phyloP scores from a whole-genome alignment of 2,113 vertebrate genomes.

The Lota lota region DNA sequence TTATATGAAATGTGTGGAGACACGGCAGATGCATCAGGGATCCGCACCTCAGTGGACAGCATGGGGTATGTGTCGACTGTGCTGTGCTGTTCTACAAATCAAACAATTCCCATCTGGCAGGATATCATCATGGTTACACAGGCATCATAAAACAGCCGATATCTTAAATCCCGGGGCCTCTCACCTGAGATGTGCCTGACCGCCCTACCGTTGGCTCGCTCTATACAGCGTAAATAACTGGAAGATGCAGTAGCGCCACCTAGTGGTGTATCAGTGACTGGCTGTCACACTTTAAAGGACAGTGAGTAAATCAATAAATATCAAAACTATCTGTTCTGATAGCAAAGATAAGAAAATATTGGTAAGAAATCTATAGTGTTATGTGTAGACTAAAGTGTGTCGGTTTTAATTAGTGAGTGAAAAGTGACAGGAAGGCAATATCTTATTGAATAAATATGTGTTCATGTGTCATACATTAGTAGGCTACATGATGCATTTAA shows the following conservation, averaged over 20 bases:
- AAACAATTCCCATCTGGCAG: conserved; percentile 24
- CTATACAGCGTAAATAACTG: conserved; percentile 10
- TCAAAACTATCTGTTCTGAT: background rate
- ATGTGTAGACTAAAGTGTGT: too few species aligned
- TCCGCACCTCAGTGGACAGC: conserved; percentile 7
- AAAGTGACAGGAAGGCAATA: too few species aligned
- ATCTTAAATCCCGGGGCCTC: conserved; percentile 41
- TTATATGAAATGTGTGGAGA: background rate
- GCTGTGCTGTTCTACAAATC: conserved; percentile 2
- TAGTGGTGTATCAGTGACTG: conserved; percentile 55
- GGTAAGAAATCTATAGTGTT: too few species aligned
- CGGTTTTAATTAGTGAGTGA: too few species aligned
- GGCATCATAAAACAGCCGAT: background rate
- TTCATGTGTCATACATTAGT: too few species aligned
- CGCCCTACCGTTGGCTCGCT: conserved; percentile 11
- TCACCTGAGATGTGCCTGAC: conserved; percentile 29
- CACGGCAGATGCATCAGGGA: too few species aligned
- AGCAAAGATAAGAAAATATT: too few species aligned
- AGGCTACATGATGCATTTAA: too few species aligned
- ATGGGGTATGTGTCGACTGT: conserved; percentile 9
- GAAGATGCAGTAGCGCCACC: conserved; percentile 67
- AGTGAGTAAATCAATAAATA: conserved; percentile 3
- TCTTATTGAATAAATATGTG: too few species aligned
- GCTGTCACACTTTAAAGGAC: conserved; percentile 45
- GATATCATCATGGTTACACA: conserved; percentile 26